Evolutionary conservation across 2,113 vertebrate species (phyloP), one percentile per base, ranked within the genome.

Genomic region (Hirundichthys speculiger): DNA sequence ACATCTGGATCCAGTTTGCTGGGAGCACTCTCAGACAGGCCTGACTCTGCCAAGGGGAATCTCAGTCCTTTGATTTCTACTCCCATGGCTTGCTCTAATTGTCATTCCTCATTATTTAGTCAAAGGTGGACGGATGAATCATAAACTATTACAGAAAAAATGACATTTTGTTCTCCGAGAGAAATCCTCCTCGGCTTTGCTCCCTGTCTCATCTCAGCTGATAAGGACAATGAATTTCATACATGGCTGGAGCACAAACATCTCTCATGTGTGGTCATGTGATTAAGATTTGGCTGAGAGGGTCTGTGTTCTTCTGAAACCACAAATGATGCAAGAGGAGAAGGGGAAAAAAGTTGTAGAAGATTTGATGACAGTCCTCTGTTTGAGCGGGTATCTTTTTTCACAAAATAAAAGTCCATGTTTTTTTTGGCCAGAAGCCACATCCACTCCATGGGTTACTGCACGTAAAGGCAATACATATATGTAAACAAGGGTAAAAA

Each of bases 1-100:
- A 93, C 93, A 94, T 94, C 93, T 93, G 93, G 85, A 93, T 89
- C 79, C 83, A 89, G 85, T 94, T 94, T 93, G 86, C 85, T 60
- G 72, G 63, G 73, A 90, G 87, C 81, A 43, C 75, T 77, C 82
- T 86, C 87, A 84, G 76, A 88, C 83, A 71, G 85, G 79, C 82
- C 76, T 12, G 45, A 58, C 86, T 90, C 81, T 85, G 89, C 90
- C 89, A 88, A 88, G 73, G 85, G 78, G 87, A 87, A 88, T 88
- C 87, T 83, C 77, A 79, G 72, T 77, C 65, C 90, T 93, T 89
- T 90, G 90, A 92, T 91, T 89, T 73, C 73, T 80, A 55, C 85
- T 88, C 89, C 83, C 84, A 68, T 65, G 85, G 80, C 75, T 87
- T 38, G 71, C 80, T 91, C 82, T 91, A 91, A 93, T 93, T 89